Evolutionary conservation across 1,140 invertebrate genomes (phyloP).

Genomic region (Bombyx mori): DNA sequence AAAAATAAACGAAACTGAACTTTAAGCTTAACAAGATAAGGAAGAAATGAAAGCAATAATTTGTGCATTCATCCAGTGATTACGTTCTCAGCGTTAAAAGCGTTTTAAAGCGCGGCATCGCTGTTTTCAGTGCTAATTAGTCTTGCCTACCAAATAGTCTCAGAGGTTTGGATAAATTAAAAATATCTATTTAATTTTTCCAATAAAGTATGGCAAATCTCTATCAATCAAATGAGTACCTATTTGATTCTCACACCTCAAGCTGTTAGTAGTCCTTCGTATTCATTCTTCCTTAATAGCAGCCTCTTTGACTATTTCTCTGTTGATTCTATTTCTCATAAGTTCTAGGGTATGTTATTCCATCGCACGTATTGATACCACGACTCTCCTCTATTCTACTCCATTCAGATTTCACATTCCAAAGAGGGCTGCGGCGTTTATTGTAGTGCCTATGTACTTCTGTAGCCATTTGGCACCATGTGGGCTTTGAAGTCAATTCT

Average conservation of each 20-base stretch:
- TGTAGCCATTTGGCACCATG: too few species aligned
- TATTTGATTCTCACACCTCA: background rate
- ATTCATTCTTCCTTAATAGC: background rate
- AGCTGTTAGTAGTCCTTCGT: background rate
- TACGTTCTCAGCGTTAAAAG: conserved; percentile 20
- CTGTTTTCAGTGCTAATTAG: conserved; percentile 63
- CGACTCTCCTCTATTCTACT: too few species aligned
- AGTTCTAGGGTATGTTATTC: too few species aligned
- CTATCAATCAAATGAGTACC: background rate
- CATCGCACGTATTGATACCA: too few species aligned
- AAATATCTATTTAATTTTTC: background rate
- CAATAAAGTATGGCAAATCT: background rate
- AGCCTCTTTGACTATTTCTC: too few species aligned
- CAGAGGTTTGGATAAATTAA: too few species aligned
- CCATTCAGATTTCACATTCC: too few species aligned
- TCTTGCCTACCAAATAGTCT: conserved; percentile 17
- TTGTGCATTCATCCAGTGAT: conserved; percentile 7
- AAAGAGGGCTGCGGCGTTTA: too few species aligned
- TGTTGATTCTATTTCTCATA: too few species aligned
- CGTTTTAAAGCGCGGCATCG: conserved; percentile 46
- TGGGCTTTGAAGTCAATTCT: too few species aligned
- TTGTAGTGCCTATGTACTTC: too few species aligned
- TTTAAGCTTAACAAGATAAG: background rate
- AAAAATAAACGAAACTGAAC: background rate
- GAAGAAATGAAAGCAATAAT: background rate